Conservation (phyloP, 2,113 vertebrate species). For the Tamias sibiricus region DNA sequence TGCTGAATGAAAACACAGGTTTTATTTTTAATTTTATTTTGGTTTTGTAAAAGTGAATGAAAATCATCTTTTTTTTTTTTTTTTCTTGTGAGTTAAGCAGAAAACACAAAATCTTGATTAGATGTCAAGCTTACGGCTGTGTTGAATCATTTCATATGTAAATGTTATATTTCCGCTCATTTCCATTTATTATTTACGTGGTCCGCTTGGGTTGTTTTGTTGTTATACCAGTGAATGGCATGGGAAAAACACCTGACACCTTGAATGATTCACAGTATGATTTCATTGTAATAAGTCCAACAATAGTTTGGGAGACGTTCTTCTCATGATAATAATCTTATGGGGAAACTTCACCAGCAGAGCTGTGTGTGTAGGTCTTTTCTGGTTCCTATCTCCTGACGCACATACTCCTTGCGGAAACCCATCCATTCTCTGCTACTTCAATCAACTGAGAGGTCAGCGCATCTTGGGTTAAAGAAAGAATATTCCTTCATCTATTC, state of each 20-base stretch:
- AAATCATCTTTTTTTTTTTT: background rate
- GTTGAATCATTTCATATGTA: background rate
- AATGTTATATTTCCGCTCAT: background rate
- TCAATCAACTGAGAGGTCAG: background rate
- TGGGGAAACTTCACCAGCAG: background rate
- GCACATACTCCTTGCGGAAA: background rate
- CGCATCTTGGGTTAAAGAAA: background rate
- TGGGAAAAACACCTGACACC: background rate
- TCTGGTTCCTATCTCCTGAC: background rate
- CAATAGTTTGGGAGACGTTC: background rate
- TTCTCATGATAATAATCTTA: background rate
- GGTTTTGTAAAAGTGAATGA: background rate
- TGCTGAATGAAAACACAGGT: background rate
- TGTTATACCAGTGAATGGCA: background rate
- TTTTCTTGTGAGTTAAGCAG: background rate
- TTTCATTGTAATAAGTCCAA: background rate
- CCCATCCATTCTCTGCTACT: background rate
- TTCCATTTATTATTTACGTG: background rate
- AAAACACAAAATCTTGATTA: background rate
- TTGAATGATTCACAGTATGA: background rate
- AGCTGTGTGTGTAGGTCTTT: background rate
- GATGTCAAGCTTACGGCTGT: background rate
- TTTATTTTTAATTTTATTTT: background rate
- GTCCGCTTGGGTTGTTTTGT: background rate
- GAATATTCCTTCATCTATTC: background rate